Evolutionary conservation across 2,113 vertebrate genomes (phyloP), one percentile per base, ranked within the genome.

Genomic region (Phylloscopus whistleri): DNA sequence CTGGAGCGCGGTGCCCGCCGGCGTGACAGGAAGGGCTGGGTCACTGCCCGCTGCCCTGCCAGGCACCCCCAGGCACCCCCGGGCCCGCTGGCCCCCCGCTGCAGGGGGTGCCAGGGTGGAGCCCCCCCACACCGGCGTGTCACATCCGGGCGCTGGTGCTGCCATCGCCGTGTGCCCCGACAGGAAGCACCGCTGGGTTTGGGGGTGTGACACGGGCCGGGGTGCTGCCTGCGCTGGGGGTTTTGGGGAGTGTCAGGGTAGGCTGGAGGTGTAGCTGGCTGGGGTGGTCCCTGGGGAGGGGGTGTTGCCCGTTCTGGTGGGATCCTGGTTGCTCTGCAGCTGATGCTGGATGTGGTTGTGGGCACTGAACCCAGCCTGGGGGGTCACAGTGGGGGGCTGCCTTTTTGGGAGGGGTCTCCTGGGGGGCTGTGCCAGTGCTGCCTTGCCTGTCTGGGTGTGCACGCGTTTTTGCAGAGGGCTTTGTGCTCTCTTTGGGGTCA

Each of bases 11-110:
- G 95, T 97, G 97, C 97, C 97, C 93, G 55, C 93, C 80, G 78
- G 97, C 97, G 73, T 97, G 97, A 95, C 98, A 97, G 98, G 98
- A 98, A 98, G 97, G 94, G 94, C 72, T 88, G 49, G 93, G 94
- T 49, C 10, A 0, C 62, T 84, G 87, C 90, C 94, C 51, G 6
- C 48, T 43, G 23, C 77, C 91, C 82, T 6, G 20, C 77, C 41
- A 37, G 56, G 76, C 80, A 72, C 48, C 87, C 56, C 31, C 16
- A 8, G 39, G n/a, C 81, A 39, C 39, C 84, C 84, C 51, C 2
- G 3, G 64, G 33, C 69, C 49, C 0, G 1, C 51, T 78, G 68
- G 87, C 21, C 73, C 90, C 86, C 7, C 4, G 1, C 67, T 74
- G 69, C 59, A 0, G 2, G 44, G 37, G 60, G 37, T 48, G 30